Conservation (phyloP, 2,888 invertebrate genomes). For the Vanessa cardui region DNA sequence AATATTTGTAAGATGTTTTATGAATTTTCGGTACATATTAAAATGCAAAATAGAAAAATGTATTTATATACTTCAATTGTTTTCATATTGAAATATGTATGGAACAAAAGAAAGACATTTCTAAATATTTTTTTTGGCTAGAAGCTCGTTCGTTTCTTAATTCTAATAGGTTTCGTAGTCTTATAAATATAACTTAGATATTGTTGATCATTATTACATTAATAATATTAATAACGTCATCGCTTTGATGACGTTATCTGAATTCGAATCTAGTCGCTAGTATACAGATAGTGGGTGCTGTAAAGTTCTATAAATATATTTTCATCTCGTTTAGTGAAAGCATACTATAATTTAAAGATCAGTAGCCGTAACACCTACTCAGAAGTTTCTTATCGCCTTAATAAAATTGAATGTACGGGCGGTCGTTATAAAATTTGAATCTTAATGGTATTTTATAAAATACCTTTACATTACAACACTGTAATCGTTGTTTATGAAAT, state of each 20-base stretch:
- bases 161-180: too few species aligned
- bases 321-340: conserved; percentile 20
- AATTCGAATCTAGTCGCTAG: background rate
- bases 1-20: too few species aligned
- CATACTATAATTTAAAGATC: conserved; percentile 22
- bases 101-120: too few species aligned
- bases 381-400: conserved; percentile 39
- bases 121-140: too few species aligned
- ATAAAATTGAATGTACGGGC: conserved; percentile 47
- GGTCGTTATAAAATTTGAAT: conserved; percentile 53
- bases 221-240: too few species aligned
- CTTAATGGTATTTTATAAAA: conserved; percentile 51
- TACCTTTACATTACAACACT: conserved; percentile 44
- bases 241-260: background rate
- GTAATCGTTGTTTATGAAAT: conserved; percentile 62
- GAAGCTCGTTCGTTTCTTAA: too few species aligned
- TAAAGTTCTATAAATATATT: conserved; percentile 5
- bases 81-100: too few species aligned
- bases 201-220: too few species aligned
- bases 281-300: background rate
- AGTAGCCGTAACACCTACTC: conserved; percentile 24
- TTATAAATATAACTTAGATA: too few species aligned
- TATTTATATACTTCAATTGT: too few species aligned
- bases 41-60: too few species aligned
- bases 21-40: too few species aligned